These are phyloP conservation scores for Onchidella celtica DNA, from an alignment of 2,888 invertebrate species.

Conservation along the genomic window DNA sequence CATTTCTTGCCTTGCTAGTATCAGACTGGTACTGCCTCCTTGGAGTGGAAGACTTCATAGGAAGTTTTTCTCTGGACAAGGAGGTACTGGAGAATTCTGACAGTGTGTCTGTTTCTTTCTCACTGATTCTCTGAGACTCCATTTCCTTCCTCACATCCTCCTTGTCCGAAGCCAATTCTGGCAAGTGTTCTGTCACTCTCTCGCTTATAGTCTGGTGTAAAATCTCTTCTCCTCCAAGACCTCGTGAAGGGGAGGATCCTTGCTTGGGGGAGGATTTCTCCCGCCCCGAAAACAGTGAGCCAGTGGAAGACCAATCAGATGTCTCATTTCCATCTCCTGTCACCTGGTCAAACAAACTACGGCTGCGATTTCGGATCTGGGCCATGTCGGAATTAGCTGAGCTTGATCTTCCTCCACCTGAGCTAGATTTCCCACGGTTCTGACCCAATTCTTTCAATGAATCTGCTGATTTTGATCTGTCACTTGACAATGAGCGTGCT, in stretches of 20 bases:
- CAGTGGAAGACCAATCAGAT: conserved; percentile 59
- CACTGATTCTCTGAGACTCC: conserved; percentile 56
- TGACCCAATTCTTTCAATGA: not conserved
- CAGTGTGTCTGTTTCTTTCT: conserved; percentile 51
- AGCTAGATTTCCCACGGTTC: not conserved
- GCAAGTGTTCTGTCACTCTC: conserved; percentile 60
- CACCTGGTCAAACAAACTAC: conserved; percentile 11
- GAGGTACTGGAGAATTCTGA: conserved; percentile 54
- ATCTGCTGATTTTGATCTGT: conserved; percentile 9
- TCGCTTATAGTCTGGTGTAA: conserved; percentile 64
- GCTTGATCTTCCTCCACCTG: conserved; percentile 22
- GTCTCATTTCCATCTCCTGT: conserved; percentile 44
- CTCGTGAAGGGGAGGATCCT: not conserved
- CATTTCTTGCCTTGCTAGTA: not conserved
- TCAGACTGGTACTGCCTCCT: not conserved
- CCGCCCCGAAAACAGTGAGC: conserved; percentile 38
- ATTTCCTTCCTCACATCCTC: conserved; percentile 56
- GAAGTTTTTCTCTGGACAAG: conserved; percentile 8
- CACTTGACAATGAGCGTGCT: conserved; percentile 13
- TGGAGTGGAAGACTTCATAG: not conserved
- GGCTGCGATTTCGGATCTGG: not conserved
- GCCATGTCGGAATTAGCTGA: not conserved
- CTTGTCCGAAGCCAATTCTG: conserved; percentile 40
- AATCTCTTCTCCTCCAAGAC: conserved; percentile 52
- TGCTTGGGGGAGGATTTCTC: conserved; percentile 35